These are phyloP conservation scores for Phaethon lepturus DNA, from an alignment of 2,113 vertebrate species.

Conservation along the genomic window DNA sequence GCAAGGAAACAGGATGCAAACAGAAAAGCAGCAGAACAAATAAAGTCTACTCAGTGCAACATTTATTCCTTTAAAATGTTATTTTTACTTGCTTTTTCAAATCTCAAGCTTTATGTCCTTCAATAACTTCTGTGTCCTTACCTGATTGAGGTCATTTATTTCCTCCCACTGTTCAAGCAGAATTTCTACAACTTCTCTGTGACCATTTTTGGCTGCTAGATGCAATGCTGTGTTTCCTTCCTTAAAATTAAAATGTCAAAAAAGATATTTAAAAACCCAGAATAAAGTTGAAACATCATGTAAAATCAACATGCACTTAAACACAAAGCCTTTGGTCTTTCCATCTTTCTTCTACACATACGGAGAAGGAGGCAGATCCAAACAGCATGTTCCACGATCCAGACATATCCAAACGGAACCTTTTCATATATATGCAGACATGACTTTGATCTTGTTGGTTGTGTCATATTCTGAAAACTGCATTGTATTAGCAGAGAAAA, in stretches of 20 bases:
- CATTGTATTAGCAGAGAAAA: neutral
- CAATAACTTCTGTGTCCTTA: constrained; percentile 29
- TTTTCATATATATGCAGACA: neutral
- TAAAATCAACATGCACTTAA: neutral
- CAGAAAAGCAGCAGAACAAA: neutral
- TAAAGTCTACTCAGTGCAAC: neutral
- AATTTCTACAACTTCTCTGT: constrained; percentile 73
- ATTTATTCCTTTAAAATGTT: neutral
- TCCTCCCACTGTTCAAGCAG: constrained; percentile 82
- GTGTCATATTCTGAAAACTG: neutral
- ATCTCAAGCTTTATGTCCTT: neutral
- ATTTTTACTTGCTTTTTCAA: neutral
- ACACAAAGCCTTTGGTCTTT: neutral
- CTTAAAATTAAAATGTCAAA: constrained; percentile 66
- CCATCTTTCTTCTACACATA: neutral
- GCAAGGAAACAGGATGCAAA: neutral
- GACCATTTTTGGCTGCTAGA: constrained; percentile 86
- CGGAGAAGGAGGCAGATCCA: neutral
- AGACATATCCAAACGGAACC: neutral
- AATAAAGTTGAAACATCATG: neutral
- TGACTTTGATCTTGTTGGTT: neutral
- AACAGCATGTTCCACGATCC: neutral
- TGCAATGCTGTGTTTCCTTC: constrained; percentile 89
- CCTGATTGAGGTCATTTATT: constrained; percentile 84
- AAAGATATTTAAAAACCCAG: neutral